These are phyloP conservation scores for Trachelus troglodyta DNA, from an alignment of 2,888 invertebrate species.

Conservation along the genomic window DNA sequence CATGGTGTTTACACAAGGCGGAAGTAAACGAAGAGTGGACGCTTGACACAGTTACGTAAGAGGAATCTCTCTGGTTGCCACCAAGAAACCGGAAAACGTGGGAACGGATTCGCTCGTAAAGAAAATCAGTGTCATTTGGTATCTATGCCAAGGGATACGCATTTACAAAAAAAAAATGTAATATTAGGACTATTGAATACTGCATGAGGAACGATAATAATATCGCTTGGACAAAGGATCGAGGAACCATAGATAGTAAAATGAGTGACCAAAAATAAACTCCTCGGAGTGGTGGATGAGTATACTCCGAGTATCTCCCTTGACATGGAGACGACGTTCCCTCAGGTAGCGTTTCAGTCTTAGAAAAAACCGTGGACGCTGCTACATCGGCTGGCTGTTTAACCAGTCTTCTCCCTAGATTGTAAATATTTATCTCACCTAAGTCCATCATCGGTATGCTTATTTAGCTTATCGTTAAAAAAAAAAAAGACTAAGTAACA, in stretches of 20 bases:
- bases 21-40: too few relatives aligned
- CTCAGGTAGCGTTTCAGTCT: slow-evolving; percentile 29
- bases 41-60: too few relatives aligned
- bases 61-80: neutral
- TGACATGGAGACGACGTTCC: slow-evolving; percentile 18
- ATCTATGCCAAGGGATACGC: neutral
- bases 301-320: slow-evolving; percentile 18
- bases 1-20: too few relatives aligned
- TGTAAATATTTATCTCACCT: slow-evolving; percentile 20
- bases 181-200: slow-evolving; percentile 37
- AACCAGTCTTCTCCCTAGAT: slow-evolving; percentile 14
- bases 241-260: slow-evolving; percentile 33
- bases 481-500: neutral
- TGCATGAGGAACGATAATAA: slow-evolving; percentile 45
- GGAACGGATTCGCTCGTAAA: neutral
- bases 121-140: neutral
- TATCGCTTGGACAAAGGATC: slow-evolving; percentile 38
- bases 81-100: neutral
- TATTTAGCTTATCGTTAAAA: slow-evolving; percentile 7
- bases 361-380: slow-evolving; percentile 32
- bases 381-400: slow-evolving; percentile 23
- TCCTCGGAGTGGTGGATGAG: slow-evolving; percentile 31
- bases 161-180: neutral
- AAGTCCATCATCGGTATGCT: slow-evolving; percentile 9
- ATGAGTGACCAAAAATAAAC: slow-evolving; percentile 43